Evolutionary conservation across 2,113 vertebrate species (phyloP), one percentile per base, ranked within the genome.

Genomic region (Antechinus stuartii): DNA sequence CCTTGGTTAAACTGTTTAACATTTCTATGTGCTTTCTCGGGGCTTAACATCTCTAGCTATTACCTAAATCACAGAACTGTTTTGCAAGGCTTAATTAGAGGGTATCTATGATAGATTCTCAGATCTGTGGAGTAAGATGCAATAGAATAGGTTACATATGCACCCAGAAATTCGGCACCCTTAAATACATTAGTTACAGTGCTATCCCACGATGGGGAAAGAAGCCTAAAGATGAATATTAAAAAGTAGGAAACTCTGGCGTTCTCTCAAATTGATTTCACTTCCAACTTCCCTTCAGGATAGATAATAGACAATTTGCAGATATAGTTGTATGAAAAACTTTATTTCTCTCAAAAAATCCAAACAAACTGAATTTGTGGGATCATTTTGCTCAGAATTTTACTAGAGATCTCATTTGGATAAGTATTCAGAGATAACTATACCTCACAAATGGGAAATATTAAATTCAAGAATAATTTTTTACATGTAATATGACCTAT

Each of bases 331-430:
- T 0, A 53, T n/a, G 53, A 16, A 53, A 94, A 96, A 90, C 2
- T 50, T 92, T 90, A 30, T 3, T 90, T 52, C 27, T 90, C 10
- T 92, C 92, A 55, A 2, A 92, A 96, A 92, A 49, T 8, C 49
- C 49, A 49, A 94, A 49, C 9, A 91, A 52, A 94, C 5, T 94
- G 26, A 16, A 55, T 92, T 89, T 35, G 49, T 89, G 49, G 25
- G 19, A 95, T 90, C 92, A 42, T 94, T 97, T 91, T 93, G 35
- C 9, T 90, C 92, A 91, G 92, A 22, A 0, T 53, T 91, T 94
- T 61, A n/a, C 6, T 0, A 53, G 90, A 90, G 93, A 76, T 91
- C 35, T 46, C n/a, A 90, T 92, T 96, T 91, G 54, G 92, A 52
- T 19, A 35, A 91, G 16, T 54, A 92, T 35, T 90, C 89, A n/a